Evolutionary conservation across 2,888 invertebrate species (phyloP), one percentile per base, ranked within the genome.

Genomic region (Chelonus formosanus): DNA sequence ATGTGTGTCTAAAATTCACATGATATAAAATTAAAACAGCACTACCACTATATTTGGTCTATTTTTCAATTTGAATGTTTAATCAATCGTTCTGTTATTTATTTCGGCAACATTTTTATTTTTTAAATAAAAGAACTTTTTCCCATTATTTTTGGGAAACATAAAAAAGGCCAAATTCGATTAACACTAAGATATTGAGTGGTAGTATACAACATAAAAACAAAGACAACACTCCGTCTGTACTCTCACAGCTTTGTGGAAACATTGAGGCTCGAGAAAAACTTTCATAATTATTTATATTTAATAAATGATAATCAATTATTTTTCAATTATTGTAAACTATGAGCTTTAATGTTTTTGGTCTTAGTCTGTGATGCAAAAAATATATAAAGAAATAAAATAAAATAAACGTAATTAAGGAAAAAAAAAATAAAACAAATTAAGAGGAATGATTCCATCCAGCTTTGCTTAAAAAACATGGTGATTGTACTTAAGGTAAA

Each of bases 401-500:
- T 20, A 20, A 20, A 20, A 20, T 20, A 20, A 20, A 20, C 20
- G 20, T 20, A 20, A 20, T 20, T 20, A 20, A 20, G 20, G 20
- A 50, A 61, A 67, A 70, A 61, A 8, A 62, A 63, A 36, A 61
- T 67, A 52, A 63, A 63, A 65, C 67, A 73, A 76, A 79, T 72
- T 74, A 80, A 78, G 78, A 78, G 75, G 76, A 81, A 67, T 68
- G 70, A 71, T 78, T 82, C 81, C 81, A 82, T 82, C 81, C 82
- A 81, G 74, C 79, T 81, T 81, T 78, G 79, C 79, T 81, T 79
- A 58, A 57, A 32, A 52, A 40, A 81, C 78, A 81, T 78, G 81
- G 78, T 80, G 78, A 81, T 78, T 80, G 81, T 80, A 81, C 78
- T 80, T 81, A 78, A 80, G 77, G 72, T 76, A 74, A 78, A 75